Evolutionary conservation across 2,113 vertebrate species (phyloP), one percentile per base, ranked within the genome.

Genomic region (Colistium nudipinnis): DNA sequence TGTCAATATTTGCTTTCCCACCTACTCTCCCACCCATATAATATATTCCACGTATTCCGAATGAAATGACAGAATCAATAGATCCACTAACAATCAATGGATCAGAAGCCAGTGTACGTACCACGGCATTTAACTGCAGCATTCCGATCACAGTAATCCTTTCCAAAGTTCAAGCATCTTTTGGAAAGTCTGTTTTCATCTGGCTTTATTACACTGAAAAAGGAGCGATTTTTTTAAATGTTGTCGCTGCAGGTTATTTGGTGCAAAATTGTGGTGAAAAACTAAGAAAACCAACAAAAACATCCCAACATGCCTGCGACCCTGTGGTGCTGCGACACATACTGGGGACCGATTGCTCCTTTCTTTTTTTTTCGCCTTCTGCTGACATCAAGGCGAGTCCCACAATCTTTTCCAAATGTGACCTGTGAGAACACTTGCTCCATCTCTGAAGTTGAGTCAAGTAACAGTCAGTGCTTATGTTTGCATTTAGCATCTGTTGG

Each of bases 401-500:
- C 3, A 38, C 6, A 27, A 14, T 24, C 24, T 49, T 70, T 47
- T 44, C 13, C 33, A 4, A 24, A n/a, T n/a, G n/a, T n/a, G n/a
- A n/a, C n/a, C n/a, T n/a, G n/a, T 10, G 47, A 53, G 45, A 71
- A 22, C 11, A n/a, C 36, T 28, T 8, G 28, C 31, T 62, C 19
- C 13, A 61, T 64, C 65, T 27, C 31, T 24, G 71, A 73, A 81
- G 49, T 83, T 75, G 41, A 45, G 43, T 49, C 55, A 67, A 78
- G 81, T 64, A 77, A 38, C 71, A 80, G 61, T 73, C 56, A 53
- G 70, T 71, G 72, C 57, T 74, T 63, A 73, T 70, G 69, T 81
- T 72, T 85, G 82, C 76, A 75, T 78, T 69, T 77, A 85, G 78
- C 89, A 91, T 89, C 89, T 91, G 88, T 83, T 72, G 64, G 71